A percentile compares a stretch with the other conserved stretches of the same genome.
These are phyloP conservation scores for Caerostris darwini DNA, from an alignment of 1,140 invertebrate genomes.

Conservation along the genomic window DNA sequence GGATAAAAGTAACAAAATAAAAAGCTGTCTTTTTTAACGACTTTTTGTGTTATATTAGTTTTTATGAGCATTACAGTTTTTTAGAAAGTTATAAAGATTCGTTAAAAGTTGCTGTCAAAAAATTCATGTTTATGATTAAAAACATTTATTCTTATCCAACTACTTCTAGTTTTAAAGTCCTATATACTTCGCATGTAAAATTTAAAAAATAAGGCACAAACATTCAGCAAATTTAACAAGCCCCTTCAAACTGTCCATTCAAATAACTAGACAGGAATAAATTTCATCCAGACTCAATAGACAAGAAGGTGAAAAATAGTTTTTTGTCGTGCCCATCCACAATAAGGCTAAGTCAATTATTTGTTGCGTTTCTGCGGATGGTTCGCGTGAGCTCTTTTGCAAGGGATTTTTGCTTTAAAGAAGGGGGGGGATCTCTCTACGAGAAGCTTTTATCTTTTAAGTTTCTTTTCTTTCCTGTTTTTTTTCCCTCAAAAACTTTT, in stretches of 20 bases:
- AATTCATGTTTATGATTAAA: no score
- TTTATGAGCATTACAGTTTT: no score
- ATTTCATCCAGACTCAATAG: slow-evolving; percentile 9
- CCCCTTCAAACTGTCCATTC: not conserved
- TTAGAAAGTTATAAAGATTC: no score
- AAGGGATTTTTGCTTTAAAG: slow-evolving; percentile 33
- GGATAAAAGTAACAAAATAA: no score
- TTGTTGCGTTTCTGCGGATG: slow-evolving; percentile 62
- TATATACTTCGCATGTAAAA: no score
- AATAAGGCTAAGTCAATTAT: slow-evolving; percentile 70
- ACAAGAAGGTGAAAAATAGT: slow-evolving; percentile 62
- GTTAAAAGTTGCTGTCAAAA: no score
- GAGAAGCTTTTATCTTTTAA: slow-evolving; percentile 4
- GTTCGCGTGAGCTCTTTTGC: slow-evolving; percentile 37
- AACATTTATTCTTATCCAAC: no score
- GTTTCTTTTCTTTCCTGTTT: not conserved
- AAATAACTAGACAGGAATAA: slow-evolving; percentile 12
- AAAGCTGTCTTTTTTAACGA: no score
- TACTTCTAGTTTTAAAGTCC: no score
- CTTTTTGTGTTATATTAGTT: no score
- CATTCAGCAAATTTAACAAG: not conserved
- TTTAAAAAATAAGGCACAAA: no score
- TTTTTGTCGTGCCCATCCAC: slow-evolving; percentile 15
- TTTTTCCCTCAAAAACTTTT: not conserved
- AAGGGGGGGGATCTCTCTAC: not conserved